Evolutionary conservation across 2,113 vertebrate species (phyloP), one percentile per base, ranked within the genome.

Genomic region (Lampris megalopsis): DNA sequence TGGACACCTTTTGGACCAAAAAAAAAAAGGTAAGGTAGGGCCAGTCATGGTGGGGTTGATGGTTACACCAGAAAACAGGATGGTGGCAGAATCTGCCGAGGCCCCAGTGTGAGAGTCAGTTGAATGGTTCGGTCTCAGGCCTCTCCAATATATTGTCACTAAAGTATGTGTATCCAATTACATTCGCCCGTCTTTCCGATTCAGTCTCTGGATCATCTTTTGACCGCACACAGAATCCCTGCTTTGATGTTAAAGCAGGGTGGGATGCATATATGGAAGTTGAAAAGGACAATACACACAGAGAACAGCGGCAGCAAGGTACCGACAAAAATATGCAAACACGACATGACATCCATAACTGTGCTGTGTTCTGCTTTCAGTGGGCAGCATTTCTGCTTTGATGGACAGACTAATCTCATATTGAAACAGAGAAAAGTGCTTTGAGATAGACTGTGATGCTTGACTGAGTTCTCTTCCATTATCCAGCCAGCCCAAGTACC

Each of bases 71-170:
- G 41, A 77, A 81, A 58, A 75, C 50, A 72, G 50, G 59, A 43
- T 45, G 68, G 50, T 81, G 77, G 57, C 63, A 80, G 80, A 77
- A 54, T 43, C 11, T 37, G 52, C 6, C 67, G 9, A 62, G 48
- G 53, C 9, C 42, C 8, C 2, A 9, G 63, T 77, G 75, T 77
- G 69, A 76, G 42, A 10, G 68, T 49, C 49, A 71, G 70, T 62
- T 79, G 63, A 83, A 62, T 40, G 56, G 86, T 83, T 85, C 63
- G 87, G 50, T 71, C 43, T 9, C 2, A 77, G 70, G 75, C 47
- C 45, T 60, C 9, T 24, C 58, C 54, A 49, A 40, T 53, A 57
- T 63, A 49, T 70, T 60, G 35, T n/a, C 59, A 24, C 35, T 48
- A 53, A 73, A 78, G 67, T 11, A 37, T 24, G 43, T 74, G 69